Conservation (phyloP, 2,113 vertebrate genomes). For the Phasianus colchicus region DNA sequence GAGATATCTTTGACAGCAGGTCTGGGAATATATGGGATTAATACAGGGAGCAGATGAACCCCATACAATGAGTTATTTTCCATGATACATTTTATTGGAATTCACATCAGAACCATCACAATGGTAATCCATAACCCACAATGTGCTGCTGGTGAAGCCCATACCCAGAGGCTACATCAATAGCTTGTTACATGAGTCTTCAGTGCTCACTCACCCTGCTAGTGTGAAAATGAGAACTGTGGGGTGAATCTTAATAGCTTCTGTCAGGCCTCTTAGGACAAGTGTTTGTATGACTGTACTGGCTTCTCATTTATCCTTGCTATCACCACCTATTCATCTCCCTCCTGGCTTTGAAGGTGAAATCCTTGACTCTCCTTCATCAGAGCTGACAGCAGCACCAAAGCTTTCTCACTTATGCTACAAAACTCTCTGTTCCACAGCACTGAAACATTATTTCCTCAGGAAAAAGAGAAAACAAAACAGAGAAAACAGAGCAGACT, state of each 20-base stretch:
- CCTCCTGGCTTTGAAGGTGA: slow-evolving; percentile 62
- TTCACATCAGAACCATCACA: slow-evolving; percentile 36
- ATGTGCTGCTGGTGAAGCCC: neutral
- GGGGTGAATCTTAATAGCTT: slow-evolving; percentile 70
- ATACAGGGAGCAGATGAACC: neutral
- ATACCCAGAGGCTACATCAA: neutral
- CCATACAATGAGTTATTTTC: slow-evolving; percentile 23
- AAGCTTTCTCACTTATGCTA: neutral
- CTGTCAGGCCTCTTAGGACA: slow-evolving; percentile 31
- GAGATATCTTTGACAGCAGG: slow-evolving; percentile 1
- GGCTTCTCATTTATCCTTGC: slow-evolving; percentile 68
- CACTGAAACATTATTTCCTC: neutral
- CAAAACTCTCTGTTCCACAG: neutral
- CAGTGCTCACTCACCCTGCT: neutral
- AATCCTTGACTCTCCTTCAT: slow-evolving; percentile 69
- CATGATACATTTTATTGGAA: slow-evolving; percentile 32
- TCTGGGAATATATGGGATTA: neutral
- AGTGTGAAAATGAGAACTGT: slow-evolving; percentile 54
- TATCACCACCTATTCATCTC: slow-evolving; percentile 65
- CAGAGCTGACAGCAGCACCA: slow-evolving; percentile 36
- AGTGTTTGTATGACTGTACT: slow-evolving; percentile 59
- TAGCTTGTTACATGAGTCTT: slow-evolving; percentile 35
- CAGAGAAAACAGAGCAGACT: neutral
- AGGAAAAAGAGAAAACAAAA: neutral
- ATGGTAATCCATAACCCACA: slow-evolving; percentile 32